phyloP scores from a whole-genome alignment of 2,888 invertebrate genomes.

The Cheilosia grossa region DNA sequence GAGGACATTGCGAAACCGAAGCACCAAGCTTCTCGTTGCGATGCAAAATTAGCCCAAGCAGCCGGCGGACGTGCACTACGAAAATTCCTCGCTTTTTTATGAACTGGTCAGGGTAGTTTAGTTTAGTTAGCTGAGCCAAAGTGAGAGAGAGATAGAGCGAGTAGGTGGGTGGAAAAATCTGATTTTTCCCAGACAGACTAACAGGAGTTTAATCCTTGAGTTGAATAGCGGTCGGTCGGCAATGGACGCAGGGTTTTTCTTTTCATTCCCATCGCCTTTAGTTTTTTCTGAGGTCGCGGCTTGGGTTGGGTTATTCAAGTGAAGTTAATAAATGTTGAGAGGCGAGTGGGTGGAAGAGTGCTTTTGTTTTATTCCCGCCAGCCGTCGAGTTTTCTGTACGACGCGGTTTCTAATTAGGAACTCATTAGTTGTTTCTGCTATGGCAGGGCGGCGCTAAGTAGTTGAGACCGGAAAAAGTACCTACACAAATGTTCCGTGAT shows the following conservation, averaged over 20 bases:
- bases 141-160: not conserved
- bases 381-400: slow-evolving; percentile 25
- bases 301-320: slow-evolving; percentile 21
- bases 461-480: not conserved
- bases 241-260: slow-evolving; percentile 30
- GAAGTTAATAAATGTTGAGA: slow-evolving; percentile 54
- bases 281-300: slow-evolving; percentile 29
- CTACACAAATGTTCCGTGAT: slow-evolving; percentile 34
- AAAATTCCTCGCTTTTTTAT: slow-evolving; percentile 29
- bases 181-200: slow-evolving; percentile 34
- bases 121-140: not conserved
- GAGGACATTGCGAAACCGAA: slow-evolving; percentile 14
- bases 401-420: slow-evolving; percentile 62
- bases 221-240: slow-evolving; percentile 16
- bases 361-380: slow-evolving; percentile 44
- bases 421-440: slow-evolving; percentile 52
- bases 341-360: slow-evolving; percentile 14
- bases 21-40: slow-evolving; percentile 7
- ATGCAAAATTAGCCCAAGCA: slow-evolving; percentile 33
- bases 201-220: slow-evolving; percentile 52
- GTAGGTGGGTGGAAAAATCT: not conserved
- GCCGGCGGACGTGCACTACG: slow-evolving; percentile 9
- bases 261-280: slow-evolving; percentile 28
- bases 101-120: slow-evolving; percentile 35
- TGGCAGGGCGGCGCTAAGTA: slow-evolving; percentile 3